Conservation (phyloP, 2,888 invertebrate genomes). For the Branchinecta sandiegonensis region DNA sequence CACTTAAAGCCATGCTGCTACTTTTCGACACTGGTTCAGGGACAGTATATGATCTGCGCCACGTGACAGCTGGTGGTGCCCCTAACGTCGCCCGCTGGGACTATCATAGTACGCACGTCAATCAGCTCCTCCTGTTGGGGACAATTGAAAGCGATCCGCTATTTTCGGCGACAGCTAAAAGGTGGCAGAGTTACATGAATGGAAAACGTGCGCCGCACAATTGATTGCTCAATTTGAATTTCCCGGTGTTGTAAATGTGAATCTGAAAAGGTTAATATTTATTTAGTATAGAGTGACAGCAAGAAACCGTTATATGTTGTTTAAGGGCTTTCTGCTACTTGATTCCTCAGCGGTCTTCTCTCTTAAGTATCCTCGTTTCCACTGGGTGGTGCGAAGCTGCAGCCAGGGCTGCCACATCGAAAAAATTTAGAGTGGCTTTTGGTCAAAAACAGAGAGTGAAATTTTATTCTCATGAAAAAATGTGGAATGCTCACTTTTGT, state of each 20-base stretch:
- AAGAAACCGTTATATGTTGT: too few relatives aligned
- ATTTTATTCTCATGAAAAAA: too few relatives aligned
- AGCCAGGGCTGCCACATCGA: too few relatives aligned
- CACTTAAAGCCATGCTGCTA: constrained; percentile 69
- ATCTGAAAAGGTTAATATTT: too few relatives aligned
- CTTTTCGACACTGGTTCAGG: constrained; percentile 91
- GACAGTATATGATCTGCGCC: constrained; percentile 87
- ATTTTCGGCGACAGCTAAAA: constrained; percentile 62
- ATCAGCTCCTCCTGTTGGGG: constrained; percentile 74
- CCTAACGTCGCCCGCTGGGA: constrained; percentile 97
- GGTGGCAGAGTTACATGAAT: constrained; percentile 91
- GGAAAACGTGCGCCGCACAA: constrained; percentile 90
- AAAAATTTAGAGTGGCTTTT: too few relatives aligned
- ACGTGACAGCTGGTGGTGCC: constrained; percentile 71
- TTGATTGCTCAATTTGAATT: constrained; percentile 37
- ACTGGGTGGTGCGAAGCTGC: too few relatives aligned
- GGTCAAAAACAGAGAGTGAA: too few relatives aligned
- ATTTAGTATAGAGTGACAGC: too few relatives aligned
- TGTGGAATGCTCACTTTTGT: too few relatives aligned
- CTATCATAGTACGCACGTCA: constrained; percentile 95
- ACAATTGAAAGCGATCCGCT: constrained; percentile 71
- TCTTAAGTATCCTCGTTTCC: too few relatives aligned
- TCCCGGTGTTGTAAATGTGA: not conserved
- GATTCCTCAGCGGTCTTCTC: too few relatives aligned
- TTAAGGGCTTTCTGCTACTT: too few relatives aligned